Base-by-base conservation (phyloP, 2,888 invertebrate species). In the Melieria picta region DNA sequence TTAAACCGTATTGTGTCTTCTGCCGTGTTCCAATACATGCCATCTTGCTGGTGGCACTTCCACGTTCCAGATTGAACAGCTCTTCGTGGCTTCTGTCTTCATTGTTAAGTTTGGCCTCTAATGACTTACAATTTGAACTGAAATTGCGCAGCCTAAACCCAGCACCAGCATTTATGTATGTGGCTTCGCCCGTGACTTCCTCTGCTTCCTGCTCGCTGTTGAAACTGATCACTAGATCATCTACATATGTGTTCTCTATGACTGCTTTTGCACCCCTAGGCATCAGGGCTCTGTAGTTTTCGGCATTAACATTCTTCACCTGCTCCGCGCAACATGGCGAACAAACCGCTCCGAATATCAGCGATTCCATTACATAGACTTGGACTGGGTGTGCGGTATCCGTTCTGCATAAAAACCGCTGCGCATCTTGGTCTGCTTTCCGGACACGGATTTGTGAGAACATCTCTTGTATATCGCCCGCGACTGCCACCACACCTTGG, bases 401-500 rank as follows among this genome's bases (percentile, higher is more conserved):
- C 45, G 68, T 57, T 42, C 68, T 63, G 70, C 72, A 73, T 48
- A 72, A 57, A 65, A 73, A 80, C 42, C 79, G 50, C 71, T 81
- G 79, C 1, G 64, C 60, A 60, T 67, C 47, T 65, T 61, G 79
- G 74, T 83, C 83, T 47, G 74, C 71, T 42, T 74, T 58, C 1
- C 64, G 45, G 1, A 85, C 42, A 42, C 30, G 13, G 57, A 57
- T 16, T 57, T 57, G 57, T 10, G 57, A 57, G 4, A 57, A 57
- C 82, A 84, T 82, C 43, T 84, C 82, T 16, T 72, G 76, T 1
- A 82, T 80, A 60, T 83, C 82, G 0, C 75, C 80, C 6, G 64
- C 77, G 3, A 81, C 60, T 1, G 80, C 81, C 0, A 80, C 65
- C 1, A 50, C 50, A 3, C 72, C 69, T 66, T 64, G 64, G 5